Percentiles rank a stretch among this genome's conserved stretches.
These are phyloP conservation scores for Stenotaenia linearis DNA, from an alignment of 2,888 invertebrate genomes.

Conservation along the genomic window DNA sequence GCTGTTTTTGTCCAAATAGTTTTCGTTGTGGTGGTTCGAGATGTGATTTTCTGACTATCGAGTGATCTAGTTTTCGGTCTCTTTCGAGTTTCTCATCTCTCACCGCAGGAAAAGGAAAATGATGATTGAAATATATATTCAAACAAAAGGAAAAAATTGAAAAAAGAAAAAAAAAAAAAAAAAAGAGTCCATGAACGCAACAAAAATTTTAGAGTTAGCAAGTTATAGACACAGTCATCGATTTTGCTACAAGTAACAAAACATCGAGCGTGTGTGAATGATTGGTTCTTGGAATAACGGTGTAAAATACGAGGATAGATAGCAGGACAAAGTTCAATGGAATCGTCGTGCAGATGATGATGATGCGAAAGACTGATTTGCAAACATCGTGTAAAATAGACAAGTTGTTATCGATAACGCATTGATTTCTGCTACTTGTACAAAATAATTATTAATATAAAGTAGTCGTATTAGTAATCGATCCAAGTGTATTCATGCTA, in stretches of 20 bases:
- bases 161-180: neutral
- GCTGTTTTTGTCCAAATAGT: neutral
- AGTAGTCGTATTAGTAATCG: constrained; percentile 16
- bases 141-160: neutral
- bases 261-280: neutral
- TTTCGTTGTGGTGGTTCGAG: no score
- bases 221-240: neutral
- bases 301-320: neutral
- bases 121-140: no score
- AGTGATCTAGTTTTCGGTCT: constrained; percentile 23
- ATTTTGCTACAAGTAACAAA: constrained; percentile 26
- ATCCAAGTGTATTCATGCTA: constrained; percentile 20
- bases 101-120: neutral
- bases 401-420: constrained; percentile 2
- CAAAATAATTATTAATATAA: constrained; percentile 21
- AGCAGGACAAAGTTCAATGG: neutral
- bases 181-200: neutral
- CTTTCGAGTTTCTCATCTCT: neutral
- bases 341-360: neutral
- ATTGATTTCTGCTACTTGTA: constrained; percentile 26
- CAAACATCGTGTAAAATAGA: neutral
- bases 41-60: neutral
- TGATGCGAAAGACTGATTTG: neutral
- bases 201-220: constrained; percentile 4
- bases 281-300: neutral